Base-by-base conservation (phyloP, 2,797 vertebrate species). In the Lacerta bilineata region DNA sequence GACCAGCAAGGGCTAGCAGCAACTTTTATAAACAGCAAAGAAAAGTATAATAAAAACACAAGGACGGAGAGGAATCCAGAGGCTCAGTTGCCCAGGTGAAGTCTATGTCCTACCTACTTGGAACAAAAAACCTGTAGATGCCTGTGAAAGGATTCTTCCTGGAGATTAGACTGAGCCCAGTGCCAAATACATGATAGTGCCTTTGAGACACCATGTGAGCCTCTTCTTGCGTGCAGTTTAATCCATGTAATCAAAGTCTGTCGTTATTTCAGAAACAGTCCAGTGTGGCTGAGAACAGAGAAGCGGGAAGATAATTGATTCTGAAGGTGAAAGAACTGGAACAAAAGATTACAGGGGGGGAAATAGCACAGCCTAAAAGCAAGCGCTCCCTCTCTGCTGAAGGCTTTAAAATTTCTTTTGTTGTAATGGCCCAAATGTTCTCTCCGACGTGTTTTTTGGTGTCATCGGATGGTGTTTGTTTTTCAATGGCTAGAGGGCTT, bases 211-310 rank as follows among this genome's bases (percentile, higher is more conserved):
- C 23, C 66, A 78, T 33, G 11, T 50, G 2, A 68, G 23, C 1
- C n/a, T 76, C 33, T 27, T 86, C 27, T 2, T 1, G 4, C 1
- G 25, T n/a, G 1, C 0, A 74, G 2, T 5, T 18, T 5, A 74
- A 77, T 33, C 33, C 1, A 0, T 33, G 17, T 11, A 86, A 80
- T 3, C 20, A 83, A 15, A 85, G 66, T 68, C 61, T 64, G 55
- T 17, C 29, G 29, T 9, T 89, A 74, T 79, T 1, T 4, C n/a
- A 39, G 5, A 15, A 71, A 20, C 6, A n/a, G 18, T 81, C 3
- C 61, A 8, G 64, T 4, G 69, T 59, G 13, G 8, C 46, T 18
- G 18, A 64, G 9, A 27, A 61, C 18, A 79, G 66, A 86, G 27
- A 80, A 33, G 33, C 3, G 85, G 10, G 0, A 1, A 79, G 55